Evolutionary conservation across 2,797 vertebrate species (phyloP).

Genomic region (Tamandua tetradactyla): DNA sequence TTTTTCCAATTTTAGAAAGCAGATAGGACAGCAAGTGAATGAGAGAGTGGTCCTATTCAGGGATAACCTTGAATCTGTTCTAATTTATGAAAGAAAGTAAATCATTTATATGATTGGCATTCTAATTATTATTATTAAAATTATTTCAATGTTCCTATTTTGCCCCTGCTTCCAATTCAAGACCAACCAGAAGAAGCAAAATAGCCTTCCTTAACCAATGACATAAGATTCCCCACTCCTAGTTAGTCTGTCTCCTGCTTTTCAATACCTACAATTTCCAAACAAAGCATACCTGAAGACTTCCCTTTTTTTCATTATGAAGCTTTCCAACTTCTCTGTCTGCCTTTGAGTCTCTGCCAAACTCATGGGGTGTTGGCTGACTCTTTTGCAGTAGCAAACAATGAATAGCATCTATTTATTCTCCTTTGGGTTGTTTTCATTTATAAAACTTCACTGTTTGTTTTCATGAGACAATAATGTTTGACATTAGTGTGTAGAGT

Average conservation of each 20-base stretch:
- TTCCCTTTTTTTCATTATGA: background rate
- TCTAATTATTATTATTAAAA: constrained; percentile 59
- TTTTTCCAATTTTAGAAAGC: constrained; percentile 66
- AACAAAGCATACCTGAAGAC: background rate
- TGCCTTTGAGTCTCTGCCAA: background rate
- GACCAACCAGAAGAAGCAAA: background rate
- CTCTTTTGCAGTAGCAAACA: background rate
- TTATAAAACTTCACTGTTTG: background rate
- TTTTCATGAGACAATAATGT: background rate
- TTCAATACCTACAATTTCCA: background rate
- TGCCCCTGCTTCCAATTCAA: background rate
- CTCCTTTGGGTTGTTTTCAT: background rate
- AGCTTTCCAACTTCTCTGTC: background rate
- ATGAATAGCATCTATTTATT: background rate
- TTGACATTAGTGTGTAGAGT: background rate
- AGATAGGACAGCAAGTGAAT: constrained; percentile 24
- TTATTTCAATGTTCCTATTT: constrained; percentile 37
- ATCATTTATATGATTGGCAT: constrained; percentile 37
- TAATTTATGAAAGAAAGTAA: constrained; percentile 49
- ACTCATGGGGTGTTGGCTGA: background rate
- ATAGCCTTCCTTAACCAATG: background rate
- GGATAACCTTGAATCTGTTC: constrained; percentile 21
- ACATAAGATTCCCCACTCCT: background rate
- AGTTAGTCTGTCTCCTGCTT: background rate
- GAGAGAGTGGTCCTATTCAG: constrained; percentile 1